Conservation (phyloP, 2,113 vertebrate species). For the Setophaga coronata region DNA sequence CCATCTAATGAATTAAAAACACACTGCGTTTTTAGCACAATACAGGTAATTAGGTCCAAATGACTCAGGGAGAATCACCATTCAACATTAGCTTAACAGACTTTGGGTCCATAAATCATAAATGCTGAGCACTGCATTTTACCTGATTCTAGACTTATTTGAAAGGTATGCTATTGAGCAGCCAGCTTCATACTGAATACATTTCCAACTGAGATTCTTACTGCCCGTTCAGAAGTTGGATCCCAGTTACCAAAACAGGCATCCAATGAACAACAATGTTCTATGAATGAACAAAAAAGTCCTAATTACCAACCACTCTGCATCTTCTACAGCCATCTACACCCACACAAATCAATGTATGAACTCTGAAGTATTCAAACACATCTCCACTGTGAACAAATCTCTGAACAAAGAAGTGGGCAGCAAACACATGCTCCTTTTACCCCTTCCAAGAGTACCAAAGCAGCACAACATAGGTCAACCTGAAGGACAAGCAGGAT, state of each 20-base stretch:
- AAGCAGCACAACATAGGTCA: neutral
- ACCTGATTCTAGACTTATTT: neutral
- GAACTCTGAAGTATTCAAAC: neutral
- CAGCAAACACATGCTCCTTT: neutral
- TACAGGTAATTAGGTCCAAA: neutral
- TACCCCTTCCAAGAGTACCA: neutral
- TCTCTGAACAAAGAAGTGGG: neutral
- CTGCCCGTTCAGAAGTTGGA: neutral
- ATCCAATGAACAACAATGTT: neutral
- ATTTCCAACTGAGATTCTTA: neutral
- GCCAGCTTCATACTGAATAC: neutral
- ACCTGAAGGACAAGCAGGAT: neutral
- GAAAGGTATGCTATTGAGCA: neutral
- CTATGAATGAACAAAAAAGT: neutral
- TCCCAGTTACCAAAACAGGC: neutral
- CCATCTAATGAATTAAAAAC: neutral
- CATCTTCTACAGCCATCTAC: neutral
- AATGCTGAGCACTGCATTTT: neutral
- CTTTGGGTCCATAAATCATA: neutral
- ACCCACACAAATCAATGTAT: neutral
- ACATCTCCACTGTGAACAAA: neutral
- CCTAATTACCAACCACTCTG: neutral
- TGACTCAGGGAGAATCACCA: neutral
- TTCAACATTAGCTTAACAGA: neutral
- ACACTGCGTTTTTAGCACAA: neutral